Evolutionary conservation across 23 tunicate genomes (phyloP), one percentile per base, ranked within the genome.

Genomic region (Halocynthia roretzi): DNA sequence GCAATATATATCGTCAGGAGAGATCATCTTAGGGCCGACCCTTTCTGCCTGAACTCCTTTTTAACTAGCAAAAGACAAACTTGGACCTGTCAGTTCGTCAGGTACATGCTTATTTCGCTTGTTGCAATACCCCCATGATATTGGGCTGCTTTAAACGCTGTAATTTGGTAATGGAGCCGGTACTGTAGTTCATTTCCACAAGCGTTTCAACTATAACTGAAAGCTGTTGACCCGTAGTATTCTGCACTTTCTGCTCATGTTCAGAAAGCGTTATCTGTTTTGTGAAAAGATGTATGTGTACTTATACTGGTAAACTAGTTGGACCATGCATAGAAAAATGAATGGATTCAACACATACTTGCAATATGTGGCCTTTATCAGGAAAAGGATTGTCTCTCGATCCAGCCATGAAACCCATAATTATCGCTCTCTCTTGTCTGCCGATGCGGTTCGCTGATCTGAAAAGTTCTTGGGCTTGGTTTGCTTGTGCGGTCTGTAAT

Each of bases 401-500:
- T 6, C 97, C 97, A 8, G 97, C 97, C 69, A 91, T 91, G 72
- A 91, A 91, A 8, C 97, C 97, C 9, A 91, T 72, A 19, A 91
- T 86, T 6, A 86, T 69, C 9, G 97, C 87, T 58, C 86, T 91
- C 62, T 91, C 97, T 31, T 91, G 97, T 76, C 97, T 77, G 14
- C 84, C 53, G 5, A 91, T 70, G 8, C 86, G 64, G 60, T 88
- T 82, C n/a, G 97, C 91, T 7, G 71, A 64, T 57, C 75, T 66
- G 73, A 91, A 91, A 81, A 91, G 71, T 78, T 86, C 87, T 66
- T 86, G 97, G n/a, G 97, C 97, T 78, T 86, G 83, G 55, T 62
- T 65, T 91, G 86, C 86, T 77, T 91, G 97, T 12, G 86, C 97
- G 70, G 77, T 82, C 93, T 87, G 80, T 22, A 31, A 31, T 31